Percentiles rank a stretch among this genome's conserved stretches.
Evolutionary conservation across 1,140 invertebrate genomes (phyloP).

Genomic region (Vollenhovia emeryi): DNA sequence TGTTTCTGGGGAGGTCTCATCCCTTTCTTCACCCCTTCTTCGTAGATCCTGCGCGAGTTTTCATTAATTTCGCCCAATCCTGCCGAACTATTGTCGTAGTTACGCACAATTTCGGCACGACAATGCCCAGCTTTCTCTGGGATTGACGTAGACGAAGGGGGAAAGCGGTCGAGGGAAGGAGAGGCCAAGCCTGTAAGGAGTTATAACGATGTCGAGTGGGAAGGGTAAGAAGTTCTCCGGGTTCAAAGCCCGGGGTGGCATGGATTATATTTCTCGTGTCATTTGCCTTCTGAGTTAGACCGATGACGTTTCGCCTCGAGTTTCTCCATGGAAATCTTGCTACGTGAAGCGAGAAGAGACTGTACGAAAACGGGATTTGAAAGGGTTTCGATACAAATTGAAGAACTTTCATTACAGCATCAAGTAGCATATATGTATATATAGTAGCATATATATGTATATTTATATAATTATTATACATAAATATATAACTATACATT

Average conservation of each 20-base stretch:
- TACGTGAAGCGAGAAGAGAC: slow-evolving; percentile 42
- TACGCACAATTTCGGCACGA: slow-evolving; percentile 82
- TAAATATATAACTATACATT: no score
- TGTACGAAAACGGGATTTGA: slow-evolving; percentile 7
- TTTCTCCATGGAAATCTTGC: slow-evolving; percentile 26
- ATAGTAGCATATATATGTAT: no score
- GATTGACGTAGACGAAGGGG: slow-evolving; percentile 69
- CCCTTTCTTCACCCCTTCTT: slow-evolving; percentile 74
- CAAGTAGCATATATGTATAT: no score
- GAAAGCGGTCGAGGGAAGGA: slow-evolving; percentile 50
- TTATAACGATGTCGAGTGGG: slow-evolving; percentile 52
- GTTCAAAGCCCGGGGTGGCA: slow-evolving; percentile 59
- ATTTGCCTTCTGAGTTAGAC: slow-evolving; percentile 77
- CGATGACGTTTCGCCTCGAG: slow-evolving; percentile 64
- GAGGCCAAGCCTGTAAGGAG: slow-evolving; percentile 62
- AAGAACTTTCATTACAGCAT: background rate
- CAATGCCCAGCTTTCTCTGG: slow-evolving; percentile 74
- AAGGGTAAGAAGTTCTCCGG: slow-evolving; percentile 62
- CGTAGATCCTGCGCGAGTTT: slow-evolving; percentile 75
- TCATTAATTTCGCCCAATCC: slow-evolving; percentile 83
- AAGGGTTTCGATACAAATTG: slow-evolving; percentile 43
- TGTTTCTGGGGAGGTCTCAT: slow-evolving; percentile 61
- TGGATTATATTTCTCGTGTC: slow-evolving; percentile 79
- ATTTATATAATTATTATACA: no score
- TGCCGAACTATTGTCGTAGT: slow-evolving; percentile 82